A percentile compares a stretch with the other conserved stretches of the same genome.
Conservation (phyloP, 2,113 vertebrate genomes). For the Ondatra zibethicus region DNA sequence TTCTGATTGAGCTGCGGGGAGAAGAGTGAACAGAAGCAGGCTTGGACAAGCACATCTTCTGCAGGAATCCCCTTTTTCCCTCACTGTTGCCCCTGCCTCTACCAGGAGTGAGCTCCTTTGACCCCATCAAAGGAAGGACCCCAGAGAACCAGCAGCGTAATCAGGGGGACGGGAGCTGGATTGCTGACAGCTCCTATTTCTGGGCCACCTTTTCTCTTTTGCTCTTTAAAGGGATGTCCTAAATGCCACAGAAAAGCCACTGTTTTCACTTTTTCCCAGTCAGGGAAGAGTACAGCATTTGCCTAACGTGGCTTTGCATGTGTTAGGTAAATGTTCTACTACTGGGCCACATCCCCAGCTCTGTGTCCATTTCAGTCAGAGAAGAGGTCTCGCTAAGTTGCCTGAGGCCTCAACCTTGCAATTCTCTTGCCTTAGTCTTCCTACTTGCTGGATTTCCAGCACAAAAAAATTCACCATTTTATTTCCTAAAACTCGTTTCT, state of each 20-base stretch:
- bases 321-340: too few relatives aligned
- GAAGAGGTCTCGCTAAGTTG: not conserved
- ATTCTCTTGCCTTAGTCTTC: not conserved
- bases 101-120: not conserved
- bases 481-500: not conserved
- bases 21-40: not conserved
- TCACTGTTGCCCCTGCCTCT: not conserved
- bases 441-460: not conserved
- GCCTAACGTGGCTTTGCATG: not conserved
- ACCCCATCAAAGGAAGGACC: not conserved
- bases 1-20: conserved; percentile 94
- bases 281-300: too few relatives aligned
- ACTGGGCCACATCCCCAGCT: not conserved
- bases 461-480: not conserved
- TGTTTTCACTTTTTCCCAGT: not conserved
- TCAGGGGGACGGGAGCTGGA: rapidly evolving
- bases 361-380: not conserved
- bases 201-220: not conserved
- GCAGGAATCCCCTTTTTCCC: not conserved
- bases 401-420: not conserved
- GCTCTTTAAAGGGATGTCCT: not conserved
- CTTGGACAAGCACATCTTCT: not conserved
- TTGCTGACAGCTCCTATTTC: rapidly evolving
- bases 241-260: not conserved
- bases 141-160: too few relatives aligned